Base-by-base conservation (phyloP, 2,888 invertebrate genomes). In the Epicampocera succincta region DNA sequence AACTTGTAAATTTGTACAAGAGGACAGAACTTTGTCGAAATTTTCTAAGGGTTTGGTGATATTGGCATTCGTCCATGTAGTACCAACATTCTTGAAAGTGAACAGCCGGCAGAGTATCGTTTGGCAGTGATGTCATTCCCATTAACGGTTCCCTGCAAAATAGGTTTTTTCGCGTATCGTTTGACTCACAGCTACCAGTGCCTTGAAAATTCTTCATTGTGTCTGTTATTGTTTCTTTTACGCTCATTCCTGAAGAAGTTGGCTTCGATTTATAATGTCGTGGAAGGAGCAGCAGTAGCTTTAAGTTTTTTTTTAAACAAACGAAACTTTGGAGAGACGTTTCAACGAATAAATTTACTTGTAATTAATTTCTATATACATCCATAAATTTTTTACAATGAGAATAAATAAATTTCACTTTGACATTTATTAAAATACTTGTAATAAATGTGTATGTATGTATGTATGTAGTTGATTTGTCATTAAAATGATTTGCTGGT, bases 271-370 rank as follows among this genome's bases (percentile, higher is more conserved):
- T 69, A 75, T 11, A 66, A 66, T 66, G 65, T 66, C 15, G 29
- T 17, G 33, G 17, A 46, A 61, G 25, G 9, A 21, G 54, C 12
- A 15, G 21, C 8, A 21, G 12, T 44, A 33, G 29, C 46, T 33
- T 17, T 17, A 13, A 6, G 17, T 11, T n/a, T 29, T 15, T n/a
- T 29, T 15, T 15, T 3, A 52, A 17, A 38, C 46, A 15, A 42
- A 17, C 19, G 19, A 29, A 29, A 21, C 19, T 52, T 21, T 54
- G 21, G 15, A 11, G 40, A 4, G 60, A 79, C 69, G 46, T 66
- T 71, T 75, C 38, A 52, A 48, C 60, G 71, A 72, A 79, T 83
- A 75, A 71, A 76, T 75, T 79, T 68, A 56, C 58, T 83, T 79
- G 68, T 75, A 79, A 79, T 79, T 79, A 79, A 79, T 75, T 72